phyloP scores from a whole-genome alignment of 1,140 invertebrate species.

The Samia ricini region DNA sequence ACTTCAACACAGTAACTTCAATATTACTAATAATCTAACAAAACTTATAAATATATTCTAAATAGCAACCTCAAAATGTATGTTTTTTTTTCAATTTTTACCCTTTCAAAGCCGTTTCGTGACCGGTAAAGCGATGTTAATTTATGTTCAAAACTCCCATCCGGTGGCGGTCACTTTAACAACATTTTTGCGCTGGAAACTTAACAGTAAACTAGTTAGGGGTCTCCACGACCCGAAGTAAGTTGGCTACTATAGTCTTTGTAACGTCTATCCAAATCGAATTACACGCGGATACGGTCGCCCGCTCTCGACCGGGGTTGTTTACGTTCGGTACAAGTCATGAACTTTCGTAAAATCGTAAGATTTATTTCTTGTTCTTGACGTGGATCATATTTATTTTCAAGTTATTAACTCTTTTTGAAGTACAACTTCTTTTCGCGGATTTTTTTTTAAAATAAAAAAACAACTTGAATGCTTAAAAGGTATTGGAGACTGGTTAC shows the following conservation, averaged over 20 bases:
- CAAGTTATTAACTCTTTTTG: too few relatives aligned
- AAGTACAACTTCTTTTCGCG: too few relatives aligned
- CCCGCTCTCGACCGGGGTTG: constrained; percentile 22
- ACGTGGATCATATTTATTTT: too few relatives aligned
- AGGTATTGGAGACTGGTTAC: too few relatives aligned
- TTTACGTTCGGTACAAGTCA: constrained; percentile 15
- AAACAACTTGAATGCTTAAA: too few relatives aligned
- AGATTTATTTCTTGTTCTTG: too few relatives aligned
- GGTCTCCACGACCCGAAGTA: constrained; percentile 39
- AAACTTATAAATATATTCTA: neutral
- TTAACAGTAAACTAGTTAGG: constrained; percentile 49
- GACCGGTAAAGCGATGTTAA: neutral
- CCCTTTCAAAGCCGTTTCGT: neutral
- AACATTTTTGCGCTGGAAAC: constrained; percentile 45
- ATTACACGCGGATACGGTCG: constrained; percentile 40
- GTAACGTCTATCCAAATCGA: constrained; percentile 54
- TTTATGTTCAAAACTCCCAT: neutral
- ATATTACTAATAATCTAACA: neutral
- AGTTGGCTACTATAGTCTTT: constrained; percentile 37
- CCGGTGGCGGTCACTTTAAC: constrained; percentile 14
- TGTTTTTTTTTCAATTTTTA: neutral
- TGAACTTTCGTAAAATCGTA: constrained; percentile 6
- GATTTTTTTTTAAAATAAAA: too few relatives aligned
- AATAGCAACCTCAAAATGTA: neutral
- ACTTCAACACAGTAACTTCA: neutral